Evolutionary conservation across 2,113 vertebrate genomes (phyloP), one percentile per base, ranked within the genome.

Genomic region (Upupa epops): DNA sequence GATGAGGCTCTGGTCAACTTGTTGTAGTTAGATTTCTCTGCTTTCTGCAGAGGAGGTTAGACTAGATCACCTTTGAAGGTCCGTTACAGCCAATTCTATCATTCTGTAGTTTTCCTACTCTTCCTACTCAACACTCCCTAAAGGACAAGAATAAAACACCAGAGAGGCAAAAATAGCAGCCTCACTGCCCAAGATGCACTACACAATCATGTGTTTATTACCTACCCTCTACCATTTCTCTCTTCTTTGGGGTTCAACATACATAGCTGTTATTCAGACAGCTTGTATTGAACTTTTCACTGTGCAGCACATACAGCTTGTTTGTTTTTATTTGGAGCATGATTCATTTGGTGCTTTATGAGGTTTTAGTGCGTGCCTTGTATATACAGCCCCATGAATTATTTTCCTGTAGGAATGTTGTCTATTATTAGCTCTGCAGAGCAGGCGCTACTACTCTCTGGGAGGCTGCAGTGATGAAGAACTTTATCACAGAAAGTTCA

Each of bases 371-470:
- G 59, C 9, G 2, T 79, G 81, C 10, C 37, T 89, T 74, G 24
- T 76, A 66, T 19, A 3, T 32, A 32, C 37, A 77, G 49, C 36
- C 15, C n/a, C 20, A 13, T 83, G 70, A 91, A 75, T 83, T 80
- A 54, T 17, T 9, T 61, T 56, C 65, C 40, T 46, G 14, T 56
- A 72, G 83, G 76, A 90, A 91, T 72, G 45, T 45, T 68, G 49
- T 46, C 92, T 95, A 61, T 94, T 94, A 85, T 94, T 91, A 95
- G 82, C 60, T 88, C 75, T 88, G 80, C 28, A 29, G 28, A 60
- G 29, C 63, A 76, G 78, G 52, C 34, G 59, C 20, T 42, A 48
- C 40, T 12, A 54, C 52, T 83, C 56, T 63, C 45, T 32, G 34
- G 46, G 72, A 78, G 58, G 60, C 26, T 74, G 45, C 61, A 83